Base-by-base conservation (phyloP, 1,140 invertebrate genomes). In the Drosophila nebulosa region DNA sequence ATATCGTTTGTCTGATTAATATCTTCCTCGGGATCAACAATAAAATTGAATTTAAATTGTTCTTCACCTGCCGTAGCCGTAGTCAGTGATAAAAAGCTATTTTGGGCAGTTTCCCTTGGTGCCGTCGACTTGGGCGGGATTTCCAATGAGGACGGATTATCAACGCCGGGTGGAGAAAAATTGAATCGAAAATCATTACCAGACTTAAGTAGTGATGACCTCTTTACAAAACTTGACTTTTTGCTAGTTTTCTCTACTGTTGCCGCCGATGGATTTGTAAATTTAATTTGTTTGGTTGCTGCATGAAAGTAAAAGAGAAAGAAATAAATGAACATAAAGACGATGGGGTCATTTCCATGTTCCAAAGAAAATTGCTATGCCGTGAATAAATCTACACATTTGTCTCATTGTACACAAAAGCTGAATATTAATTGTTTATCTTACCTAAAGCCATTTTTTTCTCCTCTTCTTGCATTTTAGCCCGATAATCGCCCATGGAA, bases 401-500 rank as follows among this genome's bases (percentile, higher is more conserved):
- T 30, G 6, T 9, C 7, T 9, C 7, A 30, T 30, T 0, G 9
- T 30, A 9, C 27, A 36, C 0, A 21, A 9, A 4, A n/a, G n/a
- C n/a, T n/a, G n/a, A n/a, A n/a, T n/a, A n/a, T n/a, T n/a, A n/a
- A n/a, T n/a, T n/a, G n/a, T 9, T 10, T 39, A 10, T 21, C 51
- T 69, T 84, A 90, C 91, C 84, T 90, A 93, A 93, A 6, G 79
- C 80, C 61, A 92, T 89, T 91, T 95, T 95, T 66, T 95, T 95
- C 69, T 95, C 94, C 76, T 96, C 95, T 0, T 93, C 92, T n/a
- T 92, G 92, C 95, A 96, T 96, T 91, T 95, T 95, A 9, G 93
- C 91, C 74, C 95, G 92, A 78, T 96, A 96, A 90, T 96, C 95
- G 2, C 95, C 95, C 83, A 96, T 94, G 4, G 94, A 93, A 7